Conservation (phyloP, 2,888 invertebrate species). For the Stenodera caucasica region DNA sequence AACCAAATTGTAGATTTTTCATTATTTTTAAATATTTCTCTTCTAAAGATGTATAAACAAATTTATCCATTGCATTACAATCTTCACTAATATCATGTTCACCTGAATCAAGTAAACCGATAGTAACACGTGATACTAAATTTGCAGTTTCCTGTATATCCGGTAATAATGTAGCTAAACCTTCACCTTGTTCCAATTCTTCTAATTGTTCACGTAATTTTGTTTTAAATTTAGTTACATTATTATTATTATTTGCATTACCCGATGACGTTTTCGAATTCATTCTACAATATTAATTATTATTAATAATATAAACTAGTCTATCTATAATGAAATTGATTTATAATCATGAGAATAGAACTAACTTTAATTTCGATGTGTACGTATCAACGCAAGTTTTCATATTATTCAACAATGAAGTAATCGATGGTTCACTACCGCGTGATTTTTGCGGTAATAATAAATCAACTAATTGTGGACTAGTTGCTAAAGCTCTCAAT, state of each 20-base stretch:
- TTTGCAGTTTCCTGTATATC: constrained; percentile 80
- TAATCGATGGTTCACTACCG: constrained; percentile 65
- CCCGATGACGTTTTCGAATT: constrained; percentile 41
- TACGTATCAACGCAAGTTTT: constrained; percentile 90
- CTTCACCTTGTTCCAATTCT: constrained; percentile 85
- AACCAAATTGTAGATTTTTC: constrained; percentile 88
- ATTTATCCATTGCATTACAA: constrained; percentile 55
- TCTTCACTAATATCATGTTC: constrained; percentile 43
- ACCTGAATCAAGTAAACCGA: constrained; percentile 51
- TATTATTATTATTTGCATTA: constrained; percentile 27
- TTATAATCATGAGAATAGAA: constrained; percentile 28
- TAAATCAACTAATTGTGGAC: constrained; percentile 62
- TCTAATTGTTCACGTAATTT: constrained; percentile 53
- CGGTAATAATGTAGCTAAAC: constrained; percentile 83
- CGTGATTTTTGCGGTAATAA: constrained; percentile 61
- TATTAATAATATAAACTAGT: background rate
- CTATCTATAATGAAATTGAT: background rate
- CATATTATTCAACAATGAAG: constrained; percentile 82
- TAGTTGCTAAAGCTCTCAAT: constrained; percentile 74
- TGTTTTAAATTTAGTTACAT: constrained; percentile 37
- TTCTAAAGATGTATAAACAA: constrained; percentile 63
- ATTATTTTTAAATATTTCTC: constrained; percentile 84
- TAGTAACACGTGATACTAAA: constrained; percentile 58
- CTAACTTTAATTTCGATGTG: constrained; percentile 78
- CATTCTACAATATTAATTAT: constrained; percentile 36